Conservation (phyloP, 1,140 invertebrate species). For the Temnothorax longispinosus region DNA sequence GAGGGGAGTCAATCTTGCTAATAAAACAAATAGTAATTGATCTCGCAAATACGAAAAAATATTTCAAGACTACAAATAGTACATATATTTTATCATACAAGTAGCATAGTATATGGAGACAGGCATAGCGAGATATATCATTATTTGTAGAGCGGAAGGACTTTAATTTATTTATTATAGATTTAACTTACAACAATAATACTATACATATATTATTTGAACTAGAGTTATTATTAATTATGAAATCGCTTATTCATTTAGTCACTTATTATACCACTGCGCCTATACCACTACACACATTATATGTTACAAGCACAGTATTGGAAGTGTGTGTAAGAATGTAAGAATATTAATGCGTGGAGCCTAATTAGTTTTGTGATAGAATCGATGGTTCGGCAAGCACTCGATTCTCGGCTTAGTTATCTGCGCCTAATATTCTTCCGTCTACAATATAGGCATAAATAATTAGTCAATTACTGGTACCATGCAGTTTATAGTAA, state of each 20-base stretch:
- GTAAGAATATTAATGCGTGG: not conserved
- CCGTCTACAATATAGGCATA: not conserved
- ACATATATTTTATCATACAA: not conserved
- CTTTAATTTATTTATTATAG: not conserved
- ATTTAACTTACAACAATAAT: not conserved
- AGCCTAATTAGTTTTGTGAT: not conserved
- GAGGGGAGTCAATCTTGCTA: not conserved
- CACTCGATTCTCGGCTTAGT: not conserved
- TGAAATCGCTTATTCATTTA: not conserved
- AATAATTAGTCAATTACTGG: not conserved
- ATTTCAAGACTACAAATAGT: not conserved
- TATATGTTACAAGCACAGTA: not conserved
- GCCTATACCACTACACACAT: not conserved
- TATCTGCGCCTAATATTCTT: not conserved
- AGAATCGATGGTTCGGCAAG: not conserved
- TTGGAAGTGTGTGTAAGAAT: not conserved
- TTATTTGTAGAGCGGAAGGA: not conserved
- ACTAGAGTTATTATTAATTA: not conserved
- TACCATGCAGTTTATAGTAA: not conserved
- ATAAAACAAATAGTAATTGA: slow-evolving; percentile 34
- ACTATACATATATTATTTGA: not conserved
- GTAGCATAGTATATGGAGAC: not conserved
- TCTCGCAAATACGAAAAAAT: not conserved
- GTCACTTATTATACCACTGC: not conserved
- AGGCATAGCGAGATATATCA: not conserved